These are phyloP conservation scores for Lycocorax pyrrhopterus DNA, from an alignment of 2,113 vertebrate species.

Conservation along the genomic window DNA sequence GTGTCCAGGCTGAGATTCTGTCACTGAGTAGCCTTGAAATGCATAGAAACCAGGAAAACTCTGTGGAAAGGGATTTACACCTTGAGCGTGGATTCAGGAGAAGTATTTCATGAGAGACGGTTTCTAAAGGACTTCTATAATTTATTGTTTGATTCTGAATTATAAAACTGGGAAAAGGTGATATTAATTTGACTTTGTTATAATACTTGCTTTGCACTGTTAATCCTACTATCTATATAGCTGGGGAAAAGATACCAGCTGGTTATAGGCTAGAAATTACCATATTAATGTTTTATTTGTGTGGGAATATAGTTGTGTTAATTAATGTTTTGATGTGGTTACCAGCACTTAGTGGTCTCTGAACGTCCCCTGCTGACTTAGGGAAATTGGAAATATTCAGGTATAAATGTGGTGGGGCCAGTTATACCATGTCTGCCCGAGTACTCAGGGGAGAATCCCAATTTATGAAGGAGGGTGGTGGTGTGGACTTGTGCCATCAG, in stretches of 20 bases:
- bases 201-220: slow-evolving; percentile 60
- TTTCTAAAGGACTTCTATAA: slow-evolving; percentile 55
- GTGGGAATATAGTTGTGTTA: slow-evolving; percentile 62
- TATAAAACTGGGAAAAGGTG: slow-evolving; percentile 58
- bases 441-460: neutral
- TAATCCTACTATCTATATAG: slow-evolving; percentile 57
- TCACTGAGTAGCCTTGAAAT: neutral
- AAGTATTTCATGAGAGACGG: neutral
- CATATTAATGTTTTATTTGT: slow-evolving; percentile 69
- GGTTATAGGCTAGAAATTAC: slow-evolving; percentile 60
- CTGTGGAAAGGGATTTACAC: neutral
- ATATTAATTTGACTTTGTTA: slow-evolving; percentile 66
- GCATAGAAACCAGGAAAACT: neutral
- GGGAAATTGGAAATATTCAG: slow-evolving; percentile 9
- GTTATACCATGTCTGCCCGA: neutral
- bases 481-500: neutral
- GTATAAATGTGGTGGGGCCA: neutral
- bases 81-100: neutral
- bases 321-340: slow-evolving; percentile 68
- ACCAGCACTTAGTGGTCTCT: slow-evolving; percentile 55
- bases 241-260: slow-evolving; percentile 62
- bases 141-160: slow-evolving; percentile 65
- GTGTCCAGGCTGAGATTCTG: neutral
- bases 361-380: slow-evolving; percentile 47
- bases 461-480: neutral